Evolutionary conservation across 2,797 vertebrate genomes (phyloP).

Genomic region (Anabas testudineus): DNA sequence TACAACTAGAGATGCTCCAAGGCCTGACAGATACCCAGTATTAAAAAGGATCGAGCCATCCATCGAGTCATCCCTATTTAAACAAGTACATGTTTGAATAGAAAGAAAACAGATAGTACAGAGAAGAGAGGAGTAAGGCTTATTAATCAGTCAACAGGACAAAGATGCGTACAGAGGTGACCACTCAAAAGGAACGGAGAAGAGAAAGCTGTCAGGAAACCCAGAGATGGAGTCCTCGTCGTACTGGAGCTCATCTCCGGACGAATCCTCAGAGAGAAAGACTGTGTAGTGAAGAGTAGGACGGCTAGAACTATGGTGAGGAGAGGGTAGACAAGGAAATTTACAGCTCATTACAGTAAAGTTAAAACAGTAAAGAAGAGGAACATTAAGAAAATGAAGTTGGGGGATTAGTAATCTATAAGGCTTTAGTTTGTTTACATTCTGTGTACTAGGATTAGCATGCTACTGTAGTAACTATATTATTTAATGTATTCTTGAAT

Average conservation of each 20-base stretch:
- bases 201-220: constrained; percentile 96
- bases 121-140: constrained; percentile 6
- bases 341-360: constrained; percentile 29
- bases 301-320: constrained; percentile 89
- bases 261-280: constrained; percentile 98
- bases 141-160: constrained; percentile 1
- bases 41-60: too few species aligned
- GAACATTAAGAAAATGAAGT: constrained; percentile 17
- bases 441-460: not conserved
- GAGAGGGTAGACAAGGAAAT: constrained; percentile 72
- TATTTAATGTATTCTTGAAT: constrained; percentile 5
- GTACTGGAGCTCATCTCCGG: constrained; percentile 93
- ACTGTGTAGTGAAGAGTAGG: constrained; percentile 96
- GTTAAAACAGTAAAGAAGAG: constrained; percentile 12
- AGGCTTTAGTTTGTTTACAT: not conserved
- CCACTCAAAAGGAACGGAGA: constrained; percentile 97
- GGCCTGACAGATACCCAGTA: too few species aligned
- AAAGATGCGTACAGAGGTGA: constrained; percentile 84
- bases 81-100: not conserved
- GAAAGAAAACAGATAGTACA: constrained; percentile 3
- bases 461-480: not conserved
- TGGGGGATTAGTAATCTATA: constrained; percentile 9
- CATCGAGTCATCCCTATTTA: too few species aligned
- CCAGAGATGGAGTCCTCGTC: constrained; percentile 90
- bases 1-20: too few species aligned